phyloP scores from a whole-genome alignment of 2,797 vertebrate species.

The Lagodon rhomboides region DNA sequence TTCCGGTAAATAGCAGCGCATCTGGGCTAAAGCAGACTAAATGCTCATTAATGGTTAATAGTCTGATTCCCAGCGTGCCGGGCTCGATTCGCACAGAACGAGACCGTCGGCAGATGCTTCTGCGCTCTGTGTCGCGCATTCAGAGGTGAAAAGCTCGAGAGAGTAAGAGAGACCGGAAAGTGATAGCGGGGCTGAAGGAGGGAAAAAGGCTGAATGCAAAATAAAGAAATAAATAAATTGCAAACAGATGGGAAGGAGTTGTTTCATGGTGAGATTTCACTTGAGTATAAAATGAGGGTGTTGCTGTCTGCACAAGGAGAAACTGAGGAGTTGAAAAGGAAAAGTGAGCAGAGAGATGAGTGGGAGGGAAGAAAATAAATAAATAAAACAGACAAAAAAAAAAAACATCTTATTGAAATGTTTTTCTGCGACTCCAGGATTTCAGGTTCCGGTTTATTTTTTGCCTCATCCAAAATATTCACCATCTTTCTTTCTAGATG shows the following conservation, averaged over 20 bases:
- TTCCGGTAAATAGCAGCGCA: background rate
- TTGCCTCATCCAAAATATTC: conserved; percentile 37
- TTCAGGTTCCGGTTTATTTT: conserved; percentile 24
- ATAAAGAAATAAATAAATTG: conserved; percentile 31
- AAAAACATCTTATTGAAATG: too few relatives aligned
- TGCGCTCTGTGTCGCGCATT: conserved; percentile 2
- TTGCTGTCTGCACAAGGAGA: conserved; percentile 8
- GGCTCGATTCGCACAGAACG: conserved; percentile 1
- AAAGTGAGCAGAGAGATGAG: background rate
- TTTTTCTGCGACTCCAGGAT: background rate
- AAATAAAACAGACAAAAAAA: background rate
- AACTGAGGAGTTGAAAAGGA: background rate
- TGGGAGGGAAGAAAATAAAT: background rate
- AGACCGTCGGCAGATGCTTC: conserved; percentile 17
- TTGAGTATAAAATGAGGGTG: conserved; percentile 11
- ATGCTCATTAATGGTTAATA: background rate
- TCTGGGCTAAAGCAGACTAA: background rate
- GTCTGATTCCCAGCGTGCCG: background rate
- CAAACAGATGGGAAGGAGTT: conserved; percentile 4
- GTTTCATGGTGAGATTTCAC: conserved; percentile 25
- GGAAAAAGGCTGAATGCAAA: background rate
- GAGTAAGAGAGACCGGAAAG: background rate
- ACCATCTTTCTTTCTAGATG: conserved; percentile 7
- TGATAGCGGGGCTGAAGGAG: conserved; percentile 3
- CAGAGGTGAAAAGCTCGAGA: background rate